Base-by-base conservation (phyloP, 2,888 invertebrate species). In the Charanyca ferruginea region DNA sequence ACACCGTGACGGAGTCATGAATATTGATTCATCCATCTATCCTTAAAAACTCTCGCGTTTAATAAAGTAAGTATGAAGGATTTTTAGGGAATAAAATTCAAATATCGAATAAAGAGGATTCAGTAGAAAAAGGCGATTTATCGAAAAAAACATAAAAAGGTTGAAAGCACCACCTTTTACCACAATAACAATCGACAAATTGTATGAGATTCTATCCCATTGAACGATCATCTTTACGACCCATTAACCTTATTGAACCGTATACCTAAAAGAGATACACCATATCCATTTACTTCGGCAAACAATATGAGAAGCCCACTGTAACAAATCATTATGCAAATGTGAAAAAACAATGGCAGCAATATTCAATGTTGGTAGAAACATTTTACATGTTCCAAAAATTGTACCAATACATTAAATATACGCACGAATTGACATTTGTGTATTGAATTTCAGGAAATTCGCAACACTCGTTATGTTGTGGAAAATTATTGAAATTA, bases 221-320 rank as follows among this genome's bases (percentile, higher is more conserved):
- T 49, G 18, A 72, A 63, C 28, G 38, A 62, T 45, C 49, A 35
- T 66, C 48, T 53, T 48, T 53, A 65, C 23, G 42, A 32, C n/a
- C 42, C 28, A 69, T 63, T 74, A 47, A 25, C 41, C 41, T 28
- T 18, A 47, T 70, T 57, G 32, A 42, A 74, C 41, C 28, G 25
- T n/a, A 47, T 22, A 22, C 18, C 18, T 22, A 20, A 42, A 45
- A 51, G 23, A 35, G n/a, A 42, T 57, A 73, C 35, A 42, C 32
- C 47, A 22, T 44, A 51, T 68, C 51, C 28, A 49, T 38, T 58
- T 69, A 38, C 38, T 47, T 35, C 11, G 25, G 22, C 42, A 53
- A 53, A 48, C 22, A 60, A 52, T 52, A 23, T 25, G 18, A 13
- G 13, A 25, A n/a, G 7, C 23, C 35, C 25, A 67, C 11, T 55